Percentiles rank a stretch among this genome's conserved stretches.
phyloP scores from a whole-genome alignment of 2,113 vertebrate genomes.

The Pelusios castaneus region DNA sequence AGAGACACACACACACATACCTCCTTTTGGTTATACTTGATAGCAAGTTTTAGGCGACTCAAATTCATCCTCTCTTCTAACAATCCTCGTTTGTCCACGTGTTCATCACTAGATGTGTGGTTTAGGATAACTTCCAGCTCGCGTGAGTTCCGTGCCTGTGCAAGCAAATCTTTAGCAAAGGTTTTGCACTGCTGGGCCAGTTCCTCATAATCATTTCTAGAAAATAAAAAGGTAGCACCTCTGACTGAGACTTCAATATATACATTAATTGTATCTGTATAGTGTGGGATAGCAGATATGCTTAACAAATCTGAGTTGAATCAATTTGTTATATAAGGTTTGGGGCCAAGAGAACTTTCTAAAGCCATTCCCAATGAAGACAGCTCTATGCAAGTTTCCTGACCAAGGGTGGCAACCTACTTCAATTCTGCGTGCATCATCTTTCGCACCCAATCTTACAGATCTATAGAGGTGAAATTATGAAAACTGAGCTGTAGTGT shows the following conservation, averaged over 20 bases:
- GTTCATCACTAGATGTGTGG: constrained; percentile 93
- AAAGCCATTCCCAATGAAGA: not conserved
- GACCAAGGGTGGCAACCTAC: fast-evolving
- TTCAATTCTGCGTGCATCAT: not conserved
- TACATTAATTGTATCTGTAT: not conserved
- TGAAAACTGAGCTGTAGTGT: not conserved
- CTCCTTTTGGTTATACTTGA: constrained; percentile 99
- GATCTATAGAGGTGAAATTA: not conserved
- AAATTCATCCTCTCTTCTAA: constrained; percentile 98
- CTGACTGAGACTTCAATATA: not conserved
- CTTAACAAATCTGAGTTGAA: not conserved
- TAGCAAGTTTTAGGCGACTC: constrained; percentile 97
- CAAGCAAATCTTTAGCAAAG: constrained; percentile 98
- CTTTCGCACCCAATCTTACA: not conserved
- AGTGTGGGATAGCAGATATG: not conserved
- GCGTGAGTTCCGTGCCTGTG: constrained; percentile 97
- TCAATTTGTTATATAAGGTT: not conserved
- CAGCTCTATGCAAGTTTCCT: not conserved
- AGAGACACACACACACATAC: constrained; percentile 70
- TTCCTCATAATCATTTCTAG: constrained; percentile 97
- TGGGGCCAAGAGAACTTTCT: not conserved
- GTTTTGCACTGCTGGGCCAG: constrained; percentile 98
- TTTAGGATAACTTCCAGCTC: constrained; percentile 98
- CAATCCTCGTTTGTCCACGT: constrained; percentile 91
- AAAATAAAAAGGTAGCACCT: constrained; percentile 27